These are phyloP conservation scores for Hypsibius dujardini DNA, from an alignment of 1,140 invertebrate genomes.

Conservation along the genomic window DNA sequence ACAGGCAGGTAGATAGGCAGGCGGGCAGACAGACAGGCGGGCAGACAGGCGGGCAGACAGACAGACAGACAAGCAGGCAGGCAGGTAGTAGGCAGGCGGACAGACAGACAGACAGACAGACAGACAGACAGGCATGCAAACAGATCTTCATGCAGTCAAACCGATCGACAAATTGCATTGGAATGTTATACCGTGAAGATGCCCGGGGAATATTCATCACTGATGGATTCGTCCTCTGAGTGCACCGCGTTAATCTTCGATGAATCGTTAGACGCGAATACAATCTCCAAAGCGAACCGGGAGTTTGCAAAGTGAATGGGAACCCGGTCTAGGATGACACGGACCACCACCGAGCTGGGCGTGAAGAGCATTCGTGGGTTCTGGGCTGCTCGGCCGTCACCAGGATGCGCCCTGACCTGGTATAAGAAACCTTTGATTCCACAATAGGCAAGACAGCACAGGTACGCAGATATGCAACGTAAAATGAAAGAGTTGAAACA, in stretches of 20 bases:
- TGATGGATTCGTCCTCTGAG: background rate
- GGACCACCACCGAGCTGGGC: background rate
- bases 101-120: too few relatives aligned
- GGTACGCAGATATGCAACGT: too few relatives aligned
- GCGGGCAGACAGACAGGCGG: background rate
- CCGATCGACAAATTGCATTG: too few relatives aligned
- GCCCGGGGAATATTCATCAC: conserved; percentile 2
- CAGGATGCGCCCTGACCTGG: background rate
- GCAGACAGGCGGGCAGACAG: too few relatives aligned
- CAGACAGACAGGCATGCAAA: too few relatives aligned
- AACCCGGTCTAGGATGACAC: background rate
- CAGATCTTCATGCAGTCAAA: too few relatives aligned
- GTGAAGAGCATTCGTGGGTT: background rate
- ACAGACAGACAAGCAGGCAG: too few relatives aligned
- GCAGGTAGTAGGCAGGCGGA: too few relatives aligned
- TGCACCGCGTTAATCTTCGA: background rate
- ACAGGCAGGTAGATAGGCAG: background rate
- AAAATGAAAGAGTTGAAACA: background rate
- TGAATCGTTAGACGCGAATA: conserved; percentile 9
- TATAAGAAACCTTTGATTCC: background rate
- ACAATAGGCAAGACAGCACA: too few relatives aligned
- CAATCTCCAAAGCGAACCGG: background rate
- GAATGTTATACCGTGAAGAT: background rate
- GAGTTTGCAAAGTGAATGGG: background rate
- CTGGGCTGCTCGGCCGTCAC: background rate